Conservation (phyloP, 2,888 invertebrate species). For the Patella caerulea region DNA sequence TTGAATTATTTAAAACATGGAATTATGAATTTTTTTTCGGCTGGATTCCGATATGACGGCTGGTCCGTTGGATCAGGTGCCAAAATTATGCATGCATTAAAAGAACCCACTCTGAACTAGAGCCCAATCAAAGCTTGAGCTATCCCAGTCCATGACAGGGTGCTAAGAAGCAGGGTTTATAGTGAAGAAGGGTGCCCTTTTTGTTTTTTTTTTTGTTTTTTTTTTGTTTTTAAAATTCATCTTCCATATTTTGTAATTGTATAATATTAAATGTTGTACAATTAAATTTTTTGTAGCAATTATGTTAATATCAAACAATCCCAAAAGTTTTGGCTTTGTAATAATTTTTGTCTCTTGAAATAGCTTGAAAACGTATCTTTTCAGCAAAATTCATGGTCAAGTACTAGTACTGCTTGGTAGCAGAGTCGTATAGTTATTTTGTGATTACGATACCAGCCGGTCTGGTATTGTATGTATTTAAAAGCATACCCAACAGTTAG, state of each 20-base stretch:
- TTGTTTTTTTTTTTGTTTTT: constrained; percentile 19
- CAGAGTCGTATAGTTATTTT: constrained; percentile 12
- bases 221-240: constrained; percentile 13
- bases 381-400: constrained; percentile 15
- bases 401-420: constrained; percentile 26
- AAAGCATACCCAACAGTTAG: no score
- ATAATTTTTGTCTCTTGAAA: constrained; percentile 20
- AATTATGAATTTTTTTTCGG: constrained; percentile 17
- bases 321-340: constrained; percentile 23
- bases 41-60: constrained; percentile 26
- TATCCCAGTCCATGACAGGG: constrained; percentile 26
- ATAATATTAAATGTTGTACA: neutral
- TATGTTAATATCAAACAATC: constrained; percentile 16
- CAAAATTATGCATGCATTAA: constrained; percentile 20
- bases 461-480: neutral
- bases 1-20: constrained; percentile 21
- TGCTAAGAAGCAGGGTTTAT: neutral
- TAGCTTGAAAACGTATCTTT: constrained; percentile 17
- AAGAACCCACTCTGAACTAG: constrained; percentile 13
- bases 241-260: neutral
- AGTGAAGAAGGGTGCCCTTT: constrained; percentile 20
- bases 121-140: constrained; percentile 29
- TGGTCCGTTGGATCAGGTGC: constrained; percentile 22
- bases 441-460: neutral
- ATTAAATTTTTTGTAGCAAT: constrained; percentile 14